Base-by-base conservation (phyloP, 2,113 vertebrate genomes). In the Scophthalmus maximus region DNA sequence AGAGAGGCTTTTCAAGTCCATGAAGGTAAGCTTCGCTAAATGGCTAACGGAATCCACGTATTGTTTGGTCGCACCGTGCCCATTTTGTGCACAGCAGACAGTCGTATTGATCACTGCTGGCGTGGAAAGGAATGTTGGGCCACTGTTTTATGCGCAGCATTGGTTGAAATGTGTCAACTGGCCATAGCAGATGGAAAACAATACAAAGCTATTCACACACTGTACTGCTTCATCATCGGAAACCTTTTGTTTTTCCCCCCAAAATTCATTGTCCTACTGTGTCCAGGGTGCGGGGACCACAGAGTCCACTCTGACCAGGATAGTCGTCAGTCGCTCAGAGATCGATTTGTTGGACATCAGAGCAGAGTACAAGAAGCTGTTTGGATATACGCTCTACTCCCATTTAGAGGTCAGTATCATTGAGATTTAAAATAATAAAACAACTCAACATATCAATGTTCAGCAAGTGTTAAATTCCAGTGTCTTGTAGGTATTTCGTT, bases 321-420 rank as follows among this genome's bases (percentile, higher is more conserved):
- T 96, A 47, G 72, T 97, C 17, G 94, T 95, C 53, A 92, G 94
- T 75, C 94, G 96, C 57, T 95, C 96, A 2, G 96, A 97, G 87
- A 85, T 94, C 0, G 96, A 97, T 79, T 83, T 97, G 81, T 12
- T 94, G 92, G 96, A 97, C 84, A 95, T 97, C 83, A 93, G 86
- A 88, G 79, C 83, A 0, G 95, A 96, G 81, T 97, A 94, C 76
- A 95, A 96, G 87, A 96, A 95, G 74, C 81, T 92, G 26, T 95
- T 86, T 73, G 95, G 96, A 51, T 58, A 22, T 26, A 93, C 95
- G 1, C 89, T 97, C 5, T 79, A 93, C 70, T 92, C 94, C 22
- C 86, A 87, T 42, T 89, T 97, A 62, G 81, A 95, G 91, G 96
- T 97, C 61, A 85, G 92, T 46, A 27, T 1, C 76, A 6, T n/a